Base-by-base conservation (phyloP, 2,888 invertebrate genomes). In the Megalurothrips usitatus region DNA sequence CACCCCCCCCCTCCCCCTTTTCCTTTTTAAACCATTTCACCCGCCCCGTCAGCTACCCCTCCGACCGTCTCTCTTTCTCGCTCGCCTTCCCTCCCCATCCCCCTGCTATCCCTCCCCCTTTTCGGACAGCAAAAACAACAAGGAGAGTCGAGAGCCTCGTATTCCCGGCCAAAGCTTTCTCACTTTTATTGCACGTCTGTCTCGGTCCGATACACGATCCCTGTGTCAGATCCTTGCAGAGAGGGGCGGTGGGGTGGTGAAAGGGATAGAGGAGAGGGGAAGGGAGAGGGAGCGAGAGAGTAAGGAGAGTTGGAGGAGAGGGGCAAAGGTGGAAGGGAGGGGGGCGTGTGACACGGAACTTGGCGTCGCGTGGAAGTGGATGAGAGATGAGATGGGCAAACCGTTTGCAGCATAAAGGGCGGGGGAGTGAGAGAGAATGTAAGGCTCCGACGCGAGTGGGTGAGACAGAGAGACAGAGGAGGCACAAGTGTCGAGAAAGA, bases 191-290 rank as follows among this genome's bases (percentile, higher is more conserved):
- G 81, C 79, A 81, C 68, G 78, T 82, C 80, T 81, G 47, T 79
- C n/a, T 12, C 14, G 80, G 79, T 81, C 6, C 82, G 78, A 58
- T 84, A 80, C 82, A 79, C 78, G 79, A 80, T 82, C 80, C 75
- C 80, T 79, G 34, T 43, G 34, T 43, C 34, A 43, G 34, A 43
- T 43, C 34, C 34, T 43, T 52, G 52, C 6, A 19, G 52, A 78
- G 75, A 34, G 26, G 47, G 68, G 58, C 52, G 80, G 75, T 19
- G 78, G 78, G 79, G 85, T 85, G 84, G 84, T 83, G 84, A 83
- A 84, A 84, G 85, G 84, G 83, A 48, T n/a, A n/a, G n/a, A n/a
- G 82, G 63, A 79, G 26, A 43, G 49, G 11, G 58, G 43, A 26
- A 79, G 48, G 78, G 79, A 68, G 68, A 28, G 68, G 23, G 63